Evolutionary conservation across 2,797 vertebrate genomes (phyloP).

Genomic region (Chelmon rostratus): DNA sequence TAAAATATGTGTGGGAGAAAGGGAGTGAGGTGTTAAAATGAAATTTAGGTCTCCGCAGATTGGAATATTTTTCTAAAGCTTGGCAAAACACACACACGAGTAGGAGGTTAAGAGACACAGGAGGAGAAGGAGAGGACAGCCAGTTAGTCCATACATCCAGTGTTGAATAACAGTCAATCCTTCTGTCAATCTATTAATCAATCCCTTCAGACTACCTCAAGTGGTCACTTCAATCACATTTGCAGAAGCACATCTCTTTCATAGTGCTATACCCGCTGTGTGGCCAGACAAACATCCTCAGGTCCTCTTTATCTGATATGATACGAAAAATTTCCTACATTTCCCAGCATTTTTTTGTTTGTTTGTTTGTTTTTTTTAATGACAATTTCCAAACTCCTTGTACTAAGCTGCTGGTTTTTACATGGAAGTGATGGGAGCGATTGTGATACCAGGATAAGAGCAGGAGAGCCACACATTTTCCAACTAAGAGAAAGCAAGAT

Average conservation of each 20-base stretch:
- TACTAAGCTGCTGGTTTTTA: not conserved
- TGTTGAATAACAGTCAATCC: constrained; percentile 49
- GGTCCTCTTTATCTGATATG: not conserved
- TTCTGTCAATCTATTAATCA: constrained; percentile 56
- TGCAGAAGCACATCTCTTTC: constrained; percentile 8
- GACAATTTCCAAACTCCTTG: not conserved
- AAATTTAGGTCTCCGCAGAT: constrained; percentile 64
- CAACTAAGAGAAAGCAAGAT: not conserved
- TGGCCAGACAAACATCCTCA: not conserved
- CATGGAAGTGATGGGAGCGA: not conserved
- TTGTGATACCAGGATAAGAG: not conserved
- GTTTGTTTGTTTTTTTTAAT: too few relatives aligned
- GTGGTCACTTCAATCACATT: constrained; percentile 49
- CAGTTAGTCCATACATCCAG: constrained; percentile 53
- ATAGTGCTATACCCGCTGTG: constrained; percentile 1
- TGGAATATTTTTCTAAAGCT: constrained; percentile 51
- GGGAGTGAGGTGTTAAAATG: constrained; percentile 63
- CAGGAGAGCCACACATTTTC: not conserved
- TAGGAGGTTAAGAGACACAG: constrained; percentile 56
- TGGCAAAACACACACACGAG: constrained; percentile 46
- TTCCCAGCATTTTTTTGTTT: too few relatives aligned
- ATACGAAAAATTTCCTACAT: not conserved
- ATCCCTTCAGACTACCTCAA: constrained; percentile 42
- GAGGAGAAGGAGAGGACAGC: constrained; percentile 48
- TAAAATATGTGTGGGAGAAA: constrained; percentile 63